phyloP scores from a whole-genome alignment of 2,888 invertebrate genomes.

The Amiota minor region DNA sequence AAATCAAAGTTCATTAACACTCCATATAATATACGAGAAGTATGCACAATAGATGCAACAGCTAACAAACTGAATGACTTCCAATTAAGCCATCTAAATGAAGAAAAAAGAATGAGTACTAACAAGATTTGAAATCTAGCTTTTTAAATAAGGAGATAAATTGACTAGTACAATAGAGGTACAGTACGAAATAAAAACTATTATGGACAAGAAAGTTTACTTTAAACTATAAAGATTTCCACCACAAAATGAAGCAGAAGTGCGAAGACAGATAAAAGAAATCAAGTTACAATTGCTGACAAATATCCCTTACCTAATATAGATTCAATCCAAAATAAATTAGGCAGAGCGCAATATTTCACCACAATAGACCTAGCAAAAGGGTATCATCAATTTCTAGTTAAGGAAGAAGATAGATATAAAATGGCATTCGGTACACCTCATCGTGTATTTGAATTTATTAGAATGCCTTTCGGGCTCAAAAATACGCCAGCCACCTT shows the following conservation, averaged over 20 bases:
- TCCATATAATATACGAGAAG: slow-evolving; percentile 6
- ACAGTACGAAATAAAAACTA: slow-evolving; percentile 24
- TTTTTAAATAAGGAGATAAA: slow-evolving; percentile 1
- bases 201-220: slow-evolving; percentile 33
- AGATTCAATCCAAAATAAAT: not conserved
- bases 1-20: not conserved
- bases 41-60: not conserved
- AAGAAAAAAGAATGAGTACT: not conserved
- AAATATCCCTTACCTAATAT: not conserved
- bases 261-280: slow-evolving; percentile 30
- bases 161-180: not conserved
- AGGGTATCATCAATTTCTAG: not conserved
- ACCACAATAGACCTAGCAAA: not conserved
- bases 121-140: not conserved
- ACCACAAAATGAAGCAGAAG: slow-evolving; percentile 33
- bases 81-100: slow-evolving; percentile 10
- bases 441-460: not conserved
- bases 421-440: not conserved
- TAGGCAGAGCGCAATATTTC: not conserved
- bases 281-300: slow-evolving; percentile 29
- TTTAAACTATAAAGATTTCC: slow-evolving; percentile 37
- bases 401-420: not conserved
- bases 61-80: not conserved
- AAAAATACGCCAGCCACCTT: not conserved
- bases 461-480: not conserved